Evolutionary conservation across 2,888 invertebrate genomes (phyloP).

Genomic region (Drosophila macrospina): DNA sequence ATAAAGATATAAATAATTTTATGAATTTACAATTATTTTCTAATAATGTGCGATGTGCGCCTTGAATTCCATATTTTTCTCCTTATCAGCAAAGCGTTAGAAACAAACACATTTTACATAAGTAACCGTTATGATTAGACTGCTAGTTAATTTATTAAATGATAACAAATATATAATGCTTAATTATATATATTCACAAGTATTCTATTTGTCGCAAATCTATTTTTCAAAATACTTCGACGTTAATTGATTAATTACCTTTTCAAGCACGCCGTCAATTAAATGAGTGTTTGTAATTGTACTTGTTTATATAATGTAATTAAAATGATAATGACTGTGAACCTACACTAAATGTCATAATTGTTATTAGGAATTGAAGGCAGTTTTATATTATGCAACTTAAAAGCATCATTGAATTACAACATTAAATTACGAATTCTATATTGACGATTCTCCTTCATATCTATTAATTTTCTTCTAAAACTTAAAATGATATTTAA

Average conservation of each 20-base stretch:
- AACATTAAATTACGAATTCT: too few relatives aligned
- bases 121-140: not conserved
- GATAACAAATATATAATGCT: constrained; percentile 1
- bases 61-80: constrained; percentile 20
- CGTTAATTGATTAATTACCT: constrained; percentile 53
- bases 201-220: constrained; percentile 6
- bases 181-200: constrained; percentile 1
- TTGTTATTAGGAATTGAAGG: constrained; percentile 9
- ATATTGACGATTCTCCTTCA: too few relatives aligned
- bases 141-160: not conserved
- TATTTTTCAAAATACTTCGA: not conserved
- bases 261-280: constrained; percentile 37
- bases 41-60: too few relatives aligned
- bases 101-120: not conserved
- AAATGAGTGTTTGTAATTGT: constrained; percentile 41
- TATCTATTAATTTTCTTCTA: too few relatives aligned
- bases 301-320: constrained; percentile 46
- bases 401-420: not conserved
- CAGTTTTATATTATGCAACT: not conserved
- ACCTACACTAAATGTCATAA: not conserved
- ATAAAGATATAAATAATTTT: too few relatives aligned
- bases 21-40: too few relatives aligned
- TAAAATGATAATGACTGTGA: constrained; percentile 37
- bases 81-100: constrained; percentile 14
- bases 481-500: too few relatives aligned